Percentiles rank a stretch among this genome's conserved stretches.
These are phyloP conservation scores for Anoplius nigerrimus DNA, from an alignment of 2,888 invertebrate species.

Conservation along the genomic window DNA sequence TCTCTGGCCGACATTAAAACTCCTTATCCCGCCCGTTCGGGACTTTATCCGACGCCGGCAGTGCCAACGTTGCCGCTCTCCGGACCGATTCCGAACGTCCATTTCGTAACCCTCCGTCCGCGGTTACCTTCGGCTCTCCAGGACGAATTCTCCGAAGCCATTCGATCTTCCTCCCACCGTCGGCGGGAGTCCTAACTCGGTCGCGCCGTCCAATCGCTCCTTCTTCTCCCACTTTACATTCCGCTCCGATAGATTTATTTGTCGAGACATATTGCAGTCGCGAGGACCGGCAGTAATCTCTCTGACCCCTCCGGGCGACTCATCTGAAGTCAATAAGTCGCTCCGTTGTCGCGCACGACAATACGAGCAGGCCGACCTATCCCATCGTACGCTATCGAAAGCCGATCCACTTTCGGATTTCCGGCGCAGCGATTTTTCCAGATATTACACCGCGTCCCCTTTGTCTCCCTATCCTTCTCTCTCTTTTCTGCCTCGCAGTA, in stretches of 20 bases:
- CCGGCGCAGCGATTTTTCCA: conserved; percentile 19
- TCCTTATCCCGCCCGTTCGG: conserved; percentile 50
- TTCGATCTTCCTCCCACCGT: conserved; percentile 10
- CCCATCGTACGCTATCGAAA: conserved; percentile 29
- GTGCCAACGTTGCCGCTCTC: conserved; percentile 15
- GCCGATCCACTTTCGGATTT: conserved; percentile 33
- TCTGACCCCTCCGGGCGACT: conserved; percentile 38
- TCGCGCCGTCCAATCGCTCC: background rate
- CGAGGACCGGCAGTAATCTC: conserved; percentile 52
- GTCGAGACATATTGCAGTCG: conserved; percentile 50
- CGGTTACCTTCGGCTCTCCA: conserved; percentile 54
- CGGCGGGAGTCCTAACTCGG: background rate
- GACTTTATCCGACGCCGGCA: conserved; percentile 46
- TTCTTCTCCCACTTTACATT: conserved; percentile 51
- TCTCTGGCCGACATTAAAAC: conserved; percentile 54
- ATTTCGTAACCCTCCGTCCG: conserved; percentile 32
- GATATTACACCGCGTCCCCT: background rate
- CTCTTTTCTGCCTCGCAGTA: too few relatives aligned
- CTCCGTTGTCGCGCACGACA: conserved; percentile 37
- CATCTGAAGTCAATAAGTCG: conserved; percentile 36
- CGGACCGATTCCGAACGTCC: too few relatives aligned
- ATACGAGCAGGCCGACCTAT: conserved; percentile 9
- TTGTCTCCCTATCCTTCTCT: too few relatives aligned
- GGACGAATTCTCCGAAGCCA: conserved; percentile 40
- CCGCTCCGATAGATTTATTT: conserved; percentile 55